Percentiles rank a stretch among this genome's conserved stretches.
These are phyloP conservation scores for Paralvinella palmiformis DNA, from an alignment of 1,140 invertebrate genomes.

Conservation along the genomic window DNA sequence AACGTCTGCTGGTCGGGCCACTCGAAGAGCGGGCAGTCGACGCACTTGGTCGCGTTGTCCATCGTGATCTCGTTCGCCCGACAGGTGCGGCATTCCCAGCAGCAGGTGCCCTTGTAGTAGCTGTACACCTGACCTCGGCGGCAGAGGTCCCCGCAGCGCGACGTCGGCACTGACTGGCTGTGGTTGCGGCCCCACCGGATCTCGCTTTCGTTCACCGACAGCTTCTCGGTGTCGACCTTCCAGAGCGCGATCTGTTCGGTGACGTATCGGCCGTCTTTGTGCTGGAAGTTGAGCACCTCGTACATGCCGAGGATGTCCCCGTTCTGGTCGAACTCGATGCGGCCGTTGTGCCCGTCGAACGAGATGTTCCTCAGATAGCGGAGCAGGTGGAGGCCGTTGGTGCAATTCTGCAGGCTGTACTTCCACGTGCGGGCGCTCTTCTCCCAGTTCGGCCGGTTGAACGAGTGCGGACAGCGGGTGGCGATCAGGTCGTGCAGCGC, in stretches of 20 bases:
- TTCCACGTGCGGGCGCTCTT: background rate
- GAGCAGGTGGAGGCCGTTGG: slow-evolving; percentile 22
- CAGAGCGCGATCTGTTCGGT: slow-evolving; percentile 17
- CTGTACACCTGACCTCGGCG: slow-evolving; percentile 13
- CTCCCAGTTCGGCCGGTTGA: background rate
- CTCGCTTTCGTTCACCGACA: slow-evolving; percentile 4
- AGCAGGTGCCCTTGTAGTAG: slow-evolving; percentile 19
- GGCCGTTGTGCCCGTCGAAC: slow-evolving; percentile 27
- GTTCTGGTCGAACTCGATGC: slow-evolving; percentile 30
- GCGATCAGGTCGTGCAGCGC: slow-evolving; percentile 10
- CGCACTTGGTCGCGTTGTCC: slow-evolving; percentile 23
- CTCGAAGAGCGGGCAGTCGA: slow-evolving; percentile 19
- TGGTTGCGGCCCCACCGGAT: slow-evolving; percentile 12
- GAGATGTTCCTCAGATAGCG: slow-evolving; percentile 23
- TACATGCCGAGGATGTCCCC: slow-evolving; percentile 28
- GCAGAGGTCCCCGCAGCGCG: slow-evolving; percentile 26
- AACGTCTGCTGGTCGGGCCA: slow-evolving; percentile 49
- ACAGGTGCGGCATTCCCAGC: slow-evolving; percentile 18
- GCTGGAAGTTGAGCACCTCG: slow-evolving; percentile 17
- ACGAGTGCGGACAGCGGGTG: slow-evolving; percentile 3
- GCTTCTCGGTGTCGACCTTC: slow-evolving; percentile 2
- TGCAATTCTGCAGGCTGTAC: slow-evolving; percentile 19
- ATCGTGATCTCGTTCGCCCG: slow-evolving; percentile 25
- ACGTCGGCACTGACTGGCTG: slow-evolving; percentile 19
- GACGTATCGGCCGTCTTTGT: slow-evolving; percentile 10